These are phyloP conservation scores for Spisula solida DNA, from an alignment of 2,888 invertebrate genomes.

Conservation along the genomic window DNA sequence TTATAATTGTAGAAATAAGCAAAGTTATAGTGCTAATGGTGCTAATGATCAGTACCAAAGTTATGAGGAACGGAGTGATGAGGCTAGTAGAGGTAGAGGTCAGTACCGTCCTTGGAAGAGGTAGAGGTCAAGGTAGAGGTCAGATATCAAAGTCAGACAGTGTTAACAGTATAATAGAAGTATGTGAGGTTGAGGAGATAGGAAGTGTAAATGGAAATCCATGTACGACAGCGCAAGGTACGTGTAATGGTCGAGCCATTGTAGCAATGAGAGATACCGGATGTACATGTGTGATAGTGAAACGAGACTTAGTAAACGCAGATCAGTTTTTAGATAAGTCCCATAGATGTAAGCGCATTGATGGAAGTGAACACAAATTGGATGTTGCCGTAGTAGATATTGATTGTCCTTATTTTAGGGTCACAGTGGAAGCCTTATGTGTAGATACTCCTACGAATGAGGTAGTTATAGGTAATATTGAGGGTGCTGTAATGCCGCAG, in stretches of 20 bases:
- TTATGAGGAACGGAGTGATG: background rate
- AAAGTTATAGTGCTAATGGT: background rate
- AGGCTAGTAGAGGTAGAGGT: conserved; percentile 17
- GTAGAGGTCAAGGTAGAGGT: background rate
- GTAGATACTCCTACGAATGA: conserved; percentile 29
- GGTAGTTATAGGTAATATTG: conserved; percentile 16
- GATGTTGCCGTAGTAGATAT: conserved; percentile 1
- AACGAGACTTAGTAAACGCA: background rate
- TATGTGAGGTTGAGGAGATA: background rate
- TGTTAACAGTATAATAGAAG: background rate
- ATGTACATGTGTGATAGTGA: conserved; percentile 32
- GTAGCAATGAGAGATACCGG: conserved; percentile 35
- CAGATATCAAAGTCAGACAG: background rate
- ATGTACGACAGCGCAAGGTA: conserved; percentile 21
- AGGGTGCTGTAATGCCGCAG: background rate
- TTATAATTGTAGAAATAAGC: conserved; percentile 8
- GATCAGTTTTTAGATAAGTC: conserved; percentile 3
- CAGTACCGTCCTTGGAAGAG: background rate
- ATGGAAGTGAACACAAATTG: background rate
- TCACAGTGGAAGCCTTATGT: background rate
- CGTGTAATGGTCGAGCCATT: background rate
- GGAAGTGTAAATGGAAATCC: background rate
- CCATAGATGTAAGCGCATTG: background rate
- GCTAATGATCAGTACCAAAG: background rate
- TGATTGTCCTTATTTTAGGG: conserved; percentile 17